These are phyloP conservation scores for Perccottus glenii DNA, from an alignment of 2,113 vertebrate genomes.

Conservation along the genomic window DNA sequence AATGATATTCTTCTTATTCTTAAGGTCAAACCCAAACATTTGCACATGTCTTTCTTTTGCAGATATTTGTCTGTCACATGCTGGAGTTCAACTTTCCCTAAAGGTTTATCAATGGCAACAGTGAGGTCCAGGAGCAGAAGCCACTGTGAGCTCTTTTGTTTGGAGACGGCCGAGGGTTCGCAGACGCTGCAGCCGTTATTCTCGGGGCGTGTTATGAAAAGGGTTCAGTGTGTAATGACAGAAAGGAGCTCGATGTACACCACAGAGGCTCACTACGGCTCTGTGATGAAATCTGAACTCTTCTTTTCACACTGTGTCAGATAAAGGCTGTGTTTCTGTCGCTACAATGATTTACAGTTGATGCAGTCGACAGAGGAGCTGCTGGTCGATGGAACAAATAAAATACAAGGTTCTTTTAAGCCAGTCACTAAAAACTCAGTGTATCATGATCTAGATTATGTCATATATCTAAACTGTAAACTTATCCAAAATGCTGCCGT, in stretches of 20 bases:
- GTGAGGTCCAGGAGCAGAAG: slow-evolving; percentile 14
- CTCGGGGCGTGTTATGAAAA: slow-evolving; percentile 14
- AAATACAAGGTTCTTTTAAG: too few relatives aligned
- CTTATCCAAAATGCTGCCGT: too few relatives aligned
- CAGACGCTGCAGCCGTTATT: slow-evolving; percentile 6
- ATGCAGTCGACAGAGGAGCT: background rate
- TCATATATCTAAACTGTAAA: too few relatives aligned
- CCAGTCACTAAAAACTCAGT: too few relatives aligned
- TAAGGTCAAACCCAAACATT: background rate
- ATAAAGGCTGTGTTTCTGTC: background rate
- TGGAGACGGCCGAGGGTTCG: background rate
- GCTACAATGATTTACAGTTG: too few relatives aligned
- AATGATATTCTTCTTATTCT: background rate
- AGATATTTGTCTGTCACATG: slow-evolving; percentile 27
- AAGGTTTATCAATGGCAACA: slow-evolving; percentile 16
- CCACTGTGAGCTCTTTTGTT: slow-evolving; percentile 35
- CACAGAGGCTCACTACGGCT: background rate
- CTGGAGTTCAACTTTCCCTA: background rate
- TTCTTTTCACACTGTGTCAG: background rate
- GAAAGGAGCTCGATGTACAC: background rate
- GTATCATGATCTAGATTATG: too few relatives aligned
- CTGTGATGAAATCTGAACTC: background rate
- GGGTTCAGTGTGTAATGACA: slow-evolving; percentile 28
- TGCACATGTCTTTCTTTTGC: background rate
- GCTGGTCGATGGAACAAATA: background rate